These are phyloP conservation scores for Nesometra sesokonis DNA, from an alignment of 35 echinoderm and acorn worm species.

Conservation along the genomic window DNA sequence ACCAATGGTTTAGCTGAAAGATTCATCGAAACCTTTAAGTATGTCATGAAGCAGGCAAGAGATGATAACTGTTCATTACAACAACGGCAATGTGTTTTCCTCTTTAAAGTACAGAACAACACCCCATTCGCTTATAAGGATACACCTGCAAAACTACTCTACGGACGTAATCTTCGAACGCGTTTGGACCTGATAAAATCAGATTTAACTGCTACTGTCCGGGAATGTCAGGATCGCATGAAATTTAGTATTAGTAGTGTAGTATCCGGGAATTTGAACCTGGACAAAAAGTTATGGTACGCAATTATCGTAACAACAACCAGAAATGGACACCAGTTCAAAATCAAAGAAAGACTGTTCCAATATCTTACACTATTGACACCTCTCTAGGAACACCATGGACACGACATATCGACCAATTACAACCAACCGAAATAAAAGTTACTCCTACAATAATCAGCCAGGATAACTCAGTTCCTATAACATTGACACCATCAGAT, in stretches of 20 bases:
- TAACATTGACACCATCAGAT: not conserved
- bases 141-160: slow-evolving; percentile 8
- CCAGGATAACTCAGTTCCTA: not conserved
- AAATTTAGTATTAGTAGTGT: not conserved
- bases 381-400: not conserved
- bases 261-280: not conserved
- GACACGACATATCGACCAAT: not conserved
- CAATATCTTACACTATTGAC: not conserved
- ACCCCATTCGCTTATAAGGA: not conserved
- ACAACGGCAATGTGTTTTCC: not conserved
- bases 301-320: not conserved
- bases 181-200: not conserved
- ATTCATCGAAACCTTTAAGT: slow-evolving; percentile 23
- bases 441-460: not conserved
- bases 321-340: not conserved
- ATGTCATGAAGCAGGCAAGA: slow-evolving; percentile 1
- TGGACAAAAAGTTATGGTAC: not conserved
- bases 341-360: not conserved
- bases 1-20: slow-evolving; percentile 26
- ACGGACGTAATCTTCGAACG: not conserved
- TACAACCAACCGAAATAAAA: not conserved
- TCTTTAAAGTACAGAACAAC: slow-evolving; percentile 26
- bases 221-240: not conserved
- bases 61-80: not conserved
- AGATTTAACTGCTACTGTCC: not conserved